Evolutionary conservation across 2,888 invertebrate genomes (phyloP), one percentile per base, ranked within the genome.

Genomic region (Monoplex corrugatus): DNA sequence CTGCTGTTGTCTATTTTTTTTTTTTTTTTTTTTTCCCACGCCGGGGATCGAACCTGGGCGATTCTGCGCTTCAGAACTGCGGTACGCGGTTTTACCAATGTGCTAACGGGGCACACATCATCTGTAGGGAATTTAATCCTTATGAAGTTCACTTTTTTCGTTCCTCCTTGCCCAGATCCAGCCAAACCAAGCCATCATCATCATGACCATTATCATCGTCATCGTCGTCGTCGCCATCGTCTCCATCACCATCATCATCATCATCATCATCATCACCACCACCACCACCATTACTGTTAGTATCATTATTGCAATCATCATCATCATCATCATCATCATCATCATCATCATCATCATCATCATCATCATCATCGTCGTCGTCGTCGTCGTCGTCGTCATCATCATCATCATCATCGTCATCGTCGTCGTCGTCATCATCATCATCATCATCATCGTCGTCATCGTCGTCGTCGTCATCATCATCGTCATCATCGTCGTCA

Each of bases 161-260:
- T n/a, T n/a, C n/a, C n/a, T n/a, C n/a, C n/a, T n/a, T n/a, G n/a
- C n/a, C n/a, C n/a, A n/a, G n/a, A 50, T 19, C 50, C 50, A 86
- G 43, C 45, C 35, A 19, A 44, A 19, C 50, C 75, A 75, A 8
- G n/a, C n/a, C 43, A 23, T 28, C 72, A 32, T 72, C 72, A 32
- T 72, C 72, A n/a, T 32, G 8, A 72, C n/a, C 43, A 82, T n/a
- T 43, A 40, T n/a, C 82, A 87, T 43, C 87, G 38, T 40, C 87
- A 35, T 38, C 87, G 38, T 38, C 87, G 72, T 44, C 85, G 40
- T 82, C 86, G 72, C 72, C 89, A 86, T 86, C 75, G 75, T 89
- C 89, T 86, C 75, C 89, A 89, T 89, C 86, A 75, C 86, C 89
- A 89, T 89, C 89, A 86, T 86, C 89, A 88, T 88, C 88, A 63